Evolutionary conservation across 1,140 invertebrate genomes (phyloP).

Genomic region (Drosophila tani): DNA sequence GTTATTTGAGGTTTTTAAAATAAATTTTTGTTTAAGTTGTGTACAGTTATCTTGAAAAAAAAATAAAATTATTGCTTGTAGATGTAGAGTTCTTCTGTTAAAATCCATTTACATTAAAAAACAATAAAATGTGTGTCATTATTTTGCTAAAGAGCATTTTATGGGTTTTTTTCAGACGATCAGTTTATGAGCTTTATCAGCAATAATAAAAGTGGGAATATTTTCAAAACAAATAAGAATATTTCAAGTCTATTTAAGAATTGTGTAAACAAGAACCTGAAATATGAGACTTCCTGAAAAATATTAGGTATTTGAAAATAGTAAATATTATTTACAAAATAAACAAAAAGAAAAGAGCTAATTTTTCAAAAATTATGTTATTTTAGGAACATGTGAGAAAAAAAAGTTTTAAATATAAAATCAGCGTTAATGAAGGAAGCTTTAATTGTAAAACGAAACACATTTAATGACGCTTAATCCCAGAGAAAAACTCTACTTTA

Average conservation of each 20-base stretch:
- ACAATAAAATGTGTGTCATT: background rate
- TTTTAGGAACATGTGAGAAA: no score
- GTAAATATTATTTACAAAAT: no score
- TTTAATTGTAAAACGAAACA: no score
- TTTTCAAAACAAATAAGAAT: constrained; percentile 1
- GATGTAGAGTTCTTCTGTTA: no score
- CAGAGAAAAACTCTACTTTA: no score
- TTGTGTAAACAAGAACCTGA: background rate
- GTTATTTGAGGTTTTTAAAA: no score
- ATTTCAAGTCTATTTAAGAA: background rate
- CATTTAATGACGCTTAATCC: no score
- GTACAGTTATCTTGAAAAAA: no score
- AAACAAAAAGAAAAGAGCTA: background rate
- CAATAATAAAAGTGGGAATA: background rate
- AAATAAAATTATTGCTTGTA: no score
- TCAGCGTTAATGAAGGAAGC: no score
- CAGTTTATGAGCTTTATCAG: constrained; percentile 4
- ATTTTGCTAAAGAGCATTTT: background rate
- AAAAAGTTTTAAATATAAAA: background rate
- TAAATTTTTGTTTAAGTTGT: no score
- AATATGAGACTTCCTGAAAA: constrained; percentile 1
- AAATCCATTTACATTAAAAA: background rate
- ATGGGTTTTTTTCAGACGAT: background rate
- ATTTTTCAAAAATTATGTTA: background rate
- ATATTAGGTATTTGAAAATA: background rate